Conservation (phyloP, 35 echinoderm and acorn worm species). For the Heliocidaris erythrogramma region DNA sequence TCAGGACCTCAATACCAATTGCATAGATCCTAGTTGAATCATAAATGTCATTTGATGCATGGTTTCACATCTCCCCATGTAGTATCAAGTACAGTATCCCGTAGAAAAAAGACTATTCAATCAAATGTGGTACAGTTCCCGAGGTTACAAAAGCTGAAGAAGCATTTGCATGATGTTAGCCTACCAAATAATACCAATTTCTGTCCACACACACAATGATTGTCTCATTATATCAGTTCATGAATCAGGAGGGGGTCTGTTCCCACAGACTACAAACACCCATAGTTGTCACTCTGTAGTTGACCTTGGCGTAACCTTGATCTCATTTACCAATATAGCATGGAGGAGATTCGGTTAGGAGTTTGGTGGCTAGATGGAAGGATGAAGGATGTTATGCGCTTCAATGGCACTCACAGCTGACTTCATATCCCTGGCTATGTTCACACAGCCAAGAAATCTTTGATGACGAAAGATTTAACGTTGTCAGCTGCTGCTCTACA, state of each 20-base stretch:
- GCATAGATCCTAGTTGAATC: too few relatives aligned
- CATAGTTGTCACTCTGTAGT: neutral
- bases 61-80: too few relatives aligned
- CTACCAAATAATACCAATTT: too few relatives aligned
- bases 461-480: neutral
- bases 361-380: neutral
- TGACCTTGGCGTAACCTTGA: conserved; percentile 31
- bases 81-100: too few relatives aligned
- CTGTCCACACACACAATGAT: neutral
- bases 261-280: neutral
- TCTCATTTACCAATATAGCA: conserved; percentile 42
- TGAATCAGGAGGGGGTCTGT: neutral
- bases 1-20: too few relatives aligned
- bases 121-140: too few relatives aligned
- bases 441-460: neutral
- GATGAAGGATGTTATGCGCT: conserved; percentile 29
- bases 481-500: neutral
- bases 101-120: too few relatives aligned
- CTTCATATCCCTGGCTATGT: neutral
- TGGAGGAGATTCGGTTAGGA: conserved; percentile 31
- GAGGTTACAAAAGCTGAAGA: too few relatives aligned
- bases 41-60: too few relatives aligned
- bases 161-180: too few relatives aligned
- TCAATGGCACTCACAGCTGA: neutral
- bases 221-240: neutral